These are phyloP conservation scores for Megaceryle maxima DNA, from an alignment of 2,113 vertebrate species.

Conservation along the genomic window DNA sequence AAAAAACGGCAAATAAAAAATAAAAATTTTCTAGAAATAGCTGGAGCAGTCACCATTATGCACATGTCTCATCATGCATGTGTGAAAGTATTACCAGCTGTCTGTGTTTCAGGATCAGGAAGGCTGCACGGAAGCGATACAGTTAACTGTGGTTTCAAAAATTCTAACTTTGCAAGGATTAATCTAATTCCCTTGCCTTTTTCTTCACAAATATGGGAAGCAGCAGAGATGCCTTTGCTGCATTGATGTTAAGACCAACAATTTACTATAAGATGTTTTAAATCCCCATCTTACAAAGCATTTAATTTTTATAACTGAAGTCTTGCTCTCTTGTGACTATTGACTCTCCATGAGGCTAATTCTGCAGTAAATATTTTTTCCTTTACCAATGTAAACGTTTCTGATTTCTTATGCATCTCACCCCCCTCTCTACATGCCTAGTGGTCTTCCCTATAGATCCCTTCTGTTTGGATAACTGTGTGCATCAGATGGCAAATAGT, in stretches of 20 bases:
- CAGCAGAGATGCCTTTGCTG: background rate
- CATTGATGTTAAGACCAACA: background rate
- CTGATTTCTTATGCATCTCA: conserved; percentile 49
- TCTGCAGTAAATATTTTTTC: conserved; percentile 64
- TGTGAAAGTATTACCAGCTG: background rate
- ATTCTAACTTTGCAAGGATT: background rate
- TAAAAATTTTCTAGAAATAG: background rate
- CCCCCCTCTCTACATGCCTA: background rate
- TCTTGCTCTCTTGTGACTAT: conserved; percentile 29
- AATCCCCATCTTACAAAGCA: background rate
- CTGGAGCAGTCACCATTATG: background rate
- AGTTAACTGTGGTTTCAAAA: background rate
- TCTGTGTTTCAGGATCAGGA: background rate
- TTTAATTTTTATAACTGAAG: conserved; percentile 35
- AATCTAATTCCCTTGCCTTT: background rate
- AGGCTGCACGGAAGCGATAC: background rate
- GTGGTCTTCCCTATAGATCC: conserved; percentile 56
- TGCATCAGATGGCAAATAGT: conserved; percentile 53
- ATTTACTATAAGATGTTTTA: background rate
- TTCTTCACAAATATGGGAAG: background rate
- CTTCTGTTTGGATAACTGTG: conserved; percentile 46
- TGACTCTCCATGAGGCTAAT: conserved; percentile 52
- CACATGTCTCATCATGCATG: background rate
- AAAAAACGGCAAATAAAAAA: background rate
- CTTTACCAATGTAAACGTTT: conserved; percentile 53